Base-by-base conservation (phyloP, 2,113 vertebrate species). In the Manacus vitellinus region DNA sequence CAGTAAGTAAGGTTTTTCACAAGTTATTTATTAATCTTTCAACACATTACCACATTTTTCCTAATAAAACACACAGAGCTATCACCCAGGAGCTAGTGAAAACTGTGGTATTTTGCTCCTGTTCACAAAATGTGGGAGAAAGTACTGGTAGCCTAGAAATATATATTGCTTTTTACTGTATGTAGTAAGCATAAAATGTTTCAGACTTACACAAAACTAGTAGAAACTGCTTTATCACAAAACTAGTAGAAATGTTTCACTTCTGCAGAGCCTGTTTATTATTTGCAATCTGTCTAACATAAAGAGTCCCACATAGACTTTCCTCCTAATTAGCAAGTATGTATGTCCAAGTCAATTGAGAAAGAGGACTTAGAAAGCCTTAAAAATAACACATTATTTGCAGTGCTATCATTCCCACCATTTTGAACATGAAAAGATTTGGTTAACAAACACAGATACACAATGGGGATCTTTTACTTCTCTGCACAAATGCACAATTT, bases 21-120 rank as follows among this genome's bases (percentile, higher is more conserved):
- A 44, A 86, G n/a, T 90, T 86, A 82, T 86, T 94, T 85, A 78
- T 89, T 44, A 89, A 21, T 58, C 46, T 94, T 92, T 93, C 89
- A 80, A 68, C n/a, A 52, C 55, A 55, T 72, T 47, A 51, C 43
- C 28, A 19, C 68, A 19, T 84, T 88, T 93, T 92, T 79, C 59
- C 49, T 30, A 61, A 77, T 93, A 88, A 93, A 87, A 37, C 16
- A 39, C 35, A 76, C 5, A 23, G 27, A 81, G 37, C 23, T 78
- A 46, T 81, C 56, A 54, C 33, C 22, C 46, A 81, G 68, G 37
- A 92, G 78, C 65, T 67, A 46, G n/a, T 3, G 20, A 61, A 85
- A 94, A 61, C 80, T 35, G 31, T 74, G 58, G 25, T 11, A 55
- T 71, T 92, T 86, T 84, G 22, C 51, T 88, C 19, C 25, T 84